Conservation (phyloP, 1,140 invertebrate species). For the Anastrepha ludens region DNA sequence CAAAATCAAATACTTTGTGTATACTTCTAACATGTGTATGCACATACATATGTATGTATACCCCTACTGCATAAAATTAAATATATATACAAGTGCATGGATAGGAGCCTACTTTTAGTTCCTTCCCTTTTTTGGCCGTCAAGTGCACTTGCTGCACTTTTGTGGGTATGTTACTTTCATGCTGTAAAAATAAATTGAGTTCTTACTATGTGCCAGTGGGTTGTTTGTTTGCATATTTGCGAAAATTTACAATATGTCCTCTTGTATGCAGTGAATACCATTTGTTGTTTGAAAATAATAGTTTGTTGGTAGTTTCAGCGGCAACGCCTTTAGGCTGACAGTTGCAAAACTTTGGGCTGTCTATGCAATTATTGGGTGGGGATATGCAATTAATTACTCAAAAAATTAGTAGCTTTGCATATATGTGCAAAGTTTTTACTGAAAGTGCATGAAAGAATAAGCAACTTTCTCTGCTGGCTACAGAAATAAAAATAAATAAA, state of each 20-base stretch:
- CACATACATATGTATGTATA: not conserved
- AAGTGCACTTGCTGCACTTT: constrained; percentile 1
- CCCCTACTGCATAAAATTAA: no score
- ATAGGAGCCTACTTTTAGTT: not conserved
- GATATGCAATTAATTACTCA: no score
- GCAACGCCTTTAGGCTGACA: not conserved
- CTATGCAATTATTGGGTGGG: not conserved
- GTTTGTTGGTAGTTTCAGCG: not conserved
- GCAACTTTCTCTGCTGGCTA: no score
- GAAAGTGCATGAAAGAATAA: no score
- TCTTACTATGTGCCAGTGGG: not conserved
- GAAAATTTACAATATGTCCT: not conserved
- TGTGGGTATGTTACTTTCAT: not conserved
- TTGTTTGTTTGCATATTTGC: not conserved
- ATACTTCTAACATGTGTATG: not conserved
- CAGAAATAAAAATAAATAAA: no score
- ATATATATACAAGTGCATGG: not conserved
- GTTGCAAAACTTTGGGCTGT: not conserved
- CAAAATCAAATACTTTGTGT: not conserved
- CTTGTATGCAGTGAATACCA: not conserved
- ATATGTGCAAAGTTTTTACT: not conserved
- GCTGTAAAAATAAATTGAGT: constrained; percentile 22
- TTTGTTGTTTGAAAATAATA: not conserved
- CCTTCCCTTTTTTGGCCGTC: not conserved
- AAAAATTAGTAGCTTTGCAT: no score